Evolutionary conservation across 1,140 invertebrate genomes (phyloP).

Genomic region (Dendrolimus punctatus): DNA sequence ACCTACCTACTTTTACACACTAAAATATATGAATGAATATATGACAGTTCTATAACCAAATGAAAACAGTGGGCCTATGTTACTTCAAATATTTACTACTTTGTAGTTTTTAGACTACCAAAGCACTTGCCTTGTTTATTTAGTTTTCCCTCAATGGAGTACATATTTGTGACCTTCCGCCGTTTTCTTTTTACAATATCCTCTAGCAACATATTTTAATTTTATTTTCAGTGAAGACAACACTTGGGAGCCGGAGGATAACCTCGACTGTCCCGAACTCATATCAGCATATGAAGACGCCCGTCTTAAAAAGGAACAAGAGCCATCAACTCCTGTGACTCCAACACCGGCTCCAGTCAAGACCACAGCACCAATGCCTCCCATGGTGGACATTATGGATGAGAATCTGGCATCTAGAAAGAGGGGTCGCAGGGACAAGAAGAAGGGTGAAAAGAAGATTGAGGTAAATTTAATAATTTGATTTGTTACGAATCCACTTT

Average conservation of each 20-base stretch:
- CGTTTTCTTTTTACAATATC: too few relatives aligned
- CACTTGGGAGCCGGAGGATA: constrained; percentile 92
- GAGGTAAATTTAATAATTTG: constrained; percentile 27
- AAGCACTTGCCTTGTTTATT: too few relatives aligned
- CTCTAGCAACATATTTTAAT: not conserved
- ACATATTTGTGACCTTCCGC: constrained; percentile 1
- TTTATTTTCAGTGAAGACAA: constrained; percentile 78
- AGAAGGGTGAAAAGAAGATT: constrained; percentile 32
- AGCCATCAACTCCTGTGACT: constrained; percentile 27
- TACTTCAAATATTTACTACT: too few relatives aligned
- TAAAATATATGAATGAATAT: too few relatives aligned
- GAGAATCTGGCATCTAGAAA: constrained; percentile 29
- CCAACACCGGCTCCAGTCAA: constrained; percentile 6
- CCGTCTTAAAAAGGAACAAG: constrained; percentile 79
- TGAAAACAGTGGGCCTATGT: too few relatives aligned
- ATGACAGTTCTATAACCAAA: too few relatives aligned
- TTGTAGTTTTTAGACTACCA: too few relatives aligned
- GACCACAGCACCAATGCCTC: constrained; percentile 12
- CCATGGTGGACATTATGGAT: constrained; percentile 26
- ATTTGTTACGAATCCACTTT: not conserved
- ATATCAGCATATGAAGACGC: constrained; percentile 91
- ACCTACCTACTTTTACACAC: too few relatives aligned
- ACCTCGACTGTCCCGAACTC: constrained; percentile 93
- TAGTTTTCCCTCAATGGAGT: not conserved
- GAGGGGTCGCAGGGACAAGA: constrained; percentile 36